Evolutionary conservation across 1,140 invertebrate species (phyloP).

Genomic region (Pachypsylla venusta): DNA sequence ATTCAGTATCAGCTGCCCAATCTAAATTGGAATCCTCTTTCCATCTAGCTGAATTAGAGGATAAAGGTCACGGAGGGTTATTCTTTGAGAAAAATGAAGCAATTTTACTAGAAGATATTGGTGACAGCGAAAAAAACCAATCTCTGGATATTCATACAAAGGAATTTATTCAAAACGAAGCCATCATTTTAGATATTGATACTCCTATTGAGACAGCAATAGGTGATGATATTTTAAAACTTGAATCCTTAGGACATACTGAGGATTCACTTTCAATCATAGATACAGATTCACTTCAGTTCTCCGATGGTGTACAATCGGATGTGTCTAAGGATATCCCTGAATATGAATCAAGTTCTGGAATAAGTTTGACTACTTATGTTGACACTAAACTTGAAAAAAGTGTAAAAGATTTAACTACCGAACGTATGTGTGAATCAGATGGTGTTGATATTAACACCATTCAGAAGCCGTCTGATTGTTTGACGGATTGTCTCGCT

Average conservation of each 20-base stretch:
- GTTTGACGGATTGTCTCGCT: too few species aligned
- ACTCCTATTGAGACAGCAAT: not conserved
- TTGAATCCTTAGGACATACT: too few species aligned
- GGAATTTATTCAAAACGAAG: not conserved
- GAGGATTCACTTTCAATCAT: not conserved
- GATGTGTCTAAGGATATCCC: not conserved
- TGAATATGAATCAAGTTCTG: not conserved
- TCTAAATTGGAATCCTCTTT: not conserved
- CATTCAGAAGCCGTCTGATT: too few species aligned
- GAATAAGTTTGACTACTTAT: not conserved
- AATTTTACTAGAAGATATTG: not conserved
- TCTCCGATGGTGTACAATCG: not conserved
- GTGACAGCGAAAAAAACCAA: not conserved
- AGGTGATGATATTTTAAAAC: too few species aligned
- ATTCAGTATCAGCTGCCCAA: not conserved
- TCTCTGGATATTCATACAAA: not conserved
- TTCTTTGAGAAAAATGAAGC: not conserved
- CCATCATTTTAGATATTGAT: not conserved
- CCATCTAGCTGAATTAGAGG: too few species aligned
- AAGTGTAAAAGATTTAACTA: not conserved
- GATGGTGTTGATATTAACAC: not conserved
- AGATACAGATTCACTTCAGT: not conserved
- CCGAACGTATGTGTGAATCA: not conserved
- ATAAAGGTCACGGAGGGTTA: not conserved
- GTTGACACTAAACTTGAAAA: not conserved